phyloP scores from a whole-genome alignment of 2,113 vertebrate species.

The Cavia porcellus region DNA sequence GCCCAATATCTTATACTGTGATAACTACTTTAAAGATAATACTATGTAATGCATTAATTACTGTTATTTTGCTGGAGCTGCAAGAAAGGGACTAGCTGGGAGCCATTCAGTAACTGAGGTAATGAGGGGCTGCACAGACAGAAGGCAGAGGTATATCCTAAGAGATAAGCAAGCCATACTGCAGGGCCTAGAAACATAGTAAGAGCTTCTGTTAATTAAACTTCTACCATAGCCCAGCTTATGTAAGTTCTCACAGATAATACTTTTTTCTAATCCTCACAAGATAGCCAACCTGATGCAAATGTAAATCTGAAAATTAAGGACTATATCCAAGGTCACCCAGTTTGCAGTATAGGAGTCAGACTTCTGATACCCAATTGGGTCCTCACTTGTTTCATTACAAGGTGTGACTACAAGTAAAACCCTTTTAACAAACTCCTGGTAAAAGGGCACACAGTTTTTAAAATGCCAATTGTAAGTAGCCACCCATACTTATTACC shows the following conservation, averaged over 20 bases:
- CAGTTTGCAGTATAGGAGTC: background rate
- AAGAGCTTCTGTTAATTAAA: background rate
- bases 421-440: background rate
- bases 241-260: background rate
- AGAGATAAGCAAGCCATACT: background rate
- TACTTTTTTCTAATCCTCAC: background rate
- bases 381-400: background rate
- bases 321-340: background rate
- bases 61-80: background rate
- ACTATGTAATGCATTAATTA: too few relatives aligned
- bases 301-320: background rate
- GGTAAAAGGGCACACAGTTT: background rate
- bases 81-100: background rate
- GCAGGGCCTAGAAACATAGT: background rate
- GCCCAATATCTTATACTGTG: too few relatives aligned
- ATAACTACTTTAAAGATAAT: too few relatives aligned
- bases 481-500: background rate
- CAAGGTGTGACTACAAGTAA: background rate
- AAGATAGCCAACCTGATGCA: background rate
- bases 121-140: background rate
- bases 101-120: background rate
- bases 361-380: background rate
- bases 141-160: background rate
- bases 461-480: background rate
- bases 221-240: background rate